Evolutionary conservation across 1,140 invertebrate genomes (phyloP).

Genomic region (Rhagoletis pomonella): DNA sequence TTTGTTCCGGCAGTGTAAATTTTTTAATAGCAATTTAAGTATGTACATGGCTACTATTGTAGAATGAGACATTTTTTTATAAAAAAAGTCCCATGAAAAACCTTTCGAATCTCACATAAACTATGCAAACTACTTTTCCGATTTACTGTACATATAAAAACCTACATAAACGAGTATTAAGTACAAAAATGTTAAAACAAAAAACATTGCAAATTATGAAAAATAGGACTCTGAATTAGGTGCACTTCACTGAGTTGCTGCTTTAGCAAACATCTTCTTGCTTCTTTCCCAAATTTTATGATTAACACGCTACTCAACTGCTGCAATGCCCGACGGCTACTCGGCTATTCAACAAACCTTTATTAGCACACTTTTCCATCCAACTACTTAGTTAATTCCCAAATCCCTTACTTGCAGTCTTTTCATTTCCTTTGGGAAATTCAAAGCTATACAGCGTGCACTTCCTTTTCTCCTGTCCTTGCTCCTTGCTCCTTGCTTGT

Average conservation of each 20-base stretch:
- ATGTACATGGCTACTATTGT: no score
- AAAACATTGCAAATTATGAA: neutral
- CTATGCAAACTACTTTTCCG: no score
- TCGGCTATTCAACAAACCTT: neutral
- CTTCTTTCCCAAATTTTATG: neutral
- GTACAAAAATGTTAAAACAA: no score
- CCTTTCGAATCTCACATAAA: no score
- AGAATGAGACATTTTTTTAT: no score
- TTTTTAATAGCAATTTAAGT: no score
- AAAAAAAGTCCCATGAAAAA: no score
- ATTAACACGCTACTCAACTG: neutral
- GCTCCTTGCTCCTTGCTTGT: neutral
- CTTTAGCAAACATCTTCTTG: neutral
- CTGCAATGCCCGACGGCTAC: neutral
- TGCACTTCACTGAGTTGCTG: neutral
- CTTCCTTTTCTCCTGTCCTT: neutral
- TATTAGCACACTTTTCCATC: neutral
- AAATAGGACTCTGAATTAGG: neutral
- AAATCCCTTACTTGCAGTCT: slow-evolving; percentile 2
- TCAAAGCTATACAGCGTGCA: neutral
- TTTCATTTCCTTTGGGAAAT: neutral
- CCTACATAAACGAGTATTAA: neutral
- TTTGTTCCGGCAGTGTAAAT: no score
- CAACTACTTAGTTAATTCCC: slow-evolving; percentile 7
- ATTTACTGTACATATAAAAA: neutral